phyloP scores from a whole-genome alignment of 2,888 invertebrate species.

The Orthosia gothica region DNA sequence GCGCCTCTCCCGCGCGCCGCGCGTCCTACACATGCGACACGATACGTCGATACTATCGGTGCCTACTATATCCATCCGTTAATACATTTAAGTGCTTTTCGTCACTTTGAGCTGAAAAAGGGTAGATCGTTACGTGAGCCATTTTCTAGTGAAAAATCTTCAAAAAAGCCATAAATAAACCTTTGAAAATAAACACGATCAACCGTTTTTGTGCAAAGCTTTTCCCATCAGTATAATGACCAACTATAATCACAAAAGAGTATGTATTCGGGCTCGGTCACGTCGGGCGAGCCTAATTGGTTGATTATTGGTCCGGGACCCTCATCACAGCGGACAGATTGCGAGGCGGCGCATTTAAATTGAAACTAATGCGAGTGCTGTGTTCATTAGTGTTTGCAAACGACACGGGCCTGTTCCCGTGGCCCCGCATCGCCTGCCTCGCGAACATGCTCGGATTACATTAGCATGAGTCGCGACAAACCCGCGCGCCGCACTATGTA shows the following conservation, averaged over 20 bases:
- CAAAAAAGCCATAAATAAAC: neutral
- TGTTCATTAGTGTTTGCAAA: slow-evolving; percentile 53
- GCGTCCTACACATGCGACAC: neutral
- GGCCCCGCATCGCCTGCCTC: neutral
- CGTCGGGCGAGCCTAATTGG: slow-evolving; percentile 43
- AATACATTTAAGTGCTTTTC: neutral
- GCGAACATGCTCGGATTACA: slow-evolving; percentile 25
- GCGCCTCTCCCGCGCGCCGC: neutral
- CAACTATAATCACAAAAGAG: slow-evolving; percentile 28
- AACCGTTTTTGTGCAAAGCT: neutral
- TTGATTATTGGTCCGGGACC: slow-evolving; percentile 56
- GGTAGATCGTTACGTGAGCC: neutral
- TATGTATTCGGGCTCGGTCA: slow-evolving; percentile 35
- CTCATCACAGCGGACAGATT: slow-evolving; percentile 54
- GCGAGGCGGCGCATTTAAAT: slow-evolving; percentile 55
- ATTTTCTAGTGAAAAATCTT: neutral
- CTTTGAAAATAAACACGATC: neutral
- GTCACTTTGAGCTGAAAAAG: neutral
- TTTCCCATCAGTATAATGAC: slow-evolving; percentile 19
- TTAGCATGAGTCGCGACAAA: slow-evolving; percentile 43
- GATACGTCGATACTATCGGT: slow-evolving; percentile 8
- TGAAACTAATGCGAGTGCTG: slow-evolving; percentile 59
- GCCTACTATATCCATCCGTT: neutral
- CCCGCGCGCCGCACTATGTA: slow-evolving; percentile 17
- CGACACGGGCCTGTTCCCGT: slow-evolving; percentile 12